These are phyloP conservation scores for Epirrhoe alternata DNA, from an alignment of 2,888 invertebrate genomes.

Conservation along the genomic window DNA sequence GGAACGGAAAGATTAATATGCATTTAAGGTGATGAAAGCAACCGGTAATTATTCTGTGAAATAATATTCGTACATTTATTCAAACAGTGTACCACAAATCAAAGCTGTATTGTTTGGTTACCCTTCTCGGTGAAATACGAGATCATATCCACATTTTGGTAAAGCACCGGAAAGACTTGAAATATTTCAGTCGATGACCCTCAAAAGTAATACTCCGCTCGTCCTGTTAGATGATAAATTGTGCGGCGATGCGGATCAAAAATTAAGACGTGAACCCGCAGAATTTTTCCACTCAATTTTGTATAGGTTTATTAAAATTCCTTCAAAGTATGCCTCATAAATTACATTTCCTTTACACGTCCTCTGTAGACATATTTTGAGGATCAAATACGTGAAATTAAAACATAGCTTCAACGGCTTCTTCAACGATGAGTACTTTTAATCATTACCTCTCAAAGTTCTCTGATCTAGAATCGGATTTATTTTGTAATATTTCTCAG, in stretches of 20 bases:
- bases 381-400: not conserved
- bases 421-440: too few species aligned
- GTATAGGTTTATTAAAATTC: conserved; percentile 49
- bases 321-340: conserved; percentile 32
- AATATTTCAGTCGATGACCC: conserved; percentile 50
- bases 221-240: conserved; percentile 62
- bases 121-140: conserved; percentile 45
- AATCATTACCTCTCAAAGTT: too few species aligned
- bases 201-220: conserved; percentile 52
- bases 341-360: conserved; percentile 19
- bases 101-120: conserved; percentile 42
- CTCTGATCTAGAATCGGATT: too few species aligned
- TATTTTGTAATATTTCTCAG: too few species aligned
- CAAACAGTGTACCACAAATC: not conserved
- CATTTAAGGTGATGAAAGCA: too few species aligned
- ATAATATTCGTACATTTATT: not conserved
- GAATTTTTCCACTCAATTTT: conserved; percentile 58
- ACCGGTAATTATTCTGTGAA: not conserved
- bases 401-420: too few species aligned
- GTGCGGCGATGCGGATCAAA: conserved; percentile 43
- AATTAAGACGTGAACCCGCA: conserved; percentile 51
- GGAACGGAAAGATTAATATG: too few species aligned
- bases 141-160: conserved; percentile 40
- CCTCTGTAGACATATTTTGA: not conserved
- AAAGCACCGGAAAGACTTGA: conserved; percentile 38